Percentiles rank a stretch among this genome's conserved stretches.
These are phyloP conservation scores for Sitobion miscanthi DNA, from an alignment of 1,140 invertebrate species.

Conservation along the genomic window DNA sequence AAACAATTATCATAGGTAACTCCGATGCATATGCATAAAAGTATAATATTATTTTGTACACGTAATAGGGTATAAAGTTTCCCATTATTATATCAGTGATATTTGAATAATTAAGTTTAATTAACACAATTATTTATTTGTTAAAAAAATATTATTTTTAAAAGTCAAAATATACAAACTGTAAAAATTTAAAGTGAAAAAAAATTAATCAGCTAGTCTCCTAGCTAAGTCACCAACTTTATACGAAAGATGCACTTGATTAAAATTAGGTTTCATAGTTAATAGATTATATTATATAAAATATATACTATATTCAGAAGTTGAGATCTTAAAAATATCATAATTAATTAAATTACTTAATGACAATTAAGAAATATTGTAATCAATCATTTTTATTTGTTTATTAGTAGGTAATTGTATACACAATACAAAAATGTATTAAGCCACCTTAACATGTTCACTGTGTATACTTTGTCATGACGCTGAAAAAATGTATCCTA, in stretches of 20 bases:
- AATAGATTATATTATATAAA: not conserved
- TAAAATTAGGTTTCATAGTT: too few relatives aligned
- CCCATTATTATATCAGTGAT: not conserved
- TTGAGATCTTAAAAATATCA: not conserved
- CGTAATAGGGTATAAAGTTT: not conserved
- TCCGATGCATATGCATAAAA: not conserved
- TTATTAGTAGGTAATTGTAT: not conserved
- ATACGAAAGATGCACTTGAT: not conserved
- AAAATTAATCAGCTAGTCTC: not conserved
- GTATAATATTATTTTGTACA: not conserved
- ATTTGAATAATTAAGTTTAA: not conserved
- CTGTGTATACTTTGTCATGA: too few relatives aligned
- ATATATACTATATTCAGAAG: too few relatives aligned
- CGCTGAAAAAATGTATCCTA: too few relatives aligned
- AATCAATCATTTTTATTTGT: not conserved
- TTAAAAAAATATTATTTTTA: too few relatives aligned
- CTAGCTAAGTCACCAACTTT: too few relatives aligned
- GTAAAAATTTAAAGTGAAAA: not conserved
- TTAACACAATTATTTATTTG: not conserved
- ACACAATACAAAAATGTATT: not conserved
- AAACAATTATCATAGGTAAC: not conserved
- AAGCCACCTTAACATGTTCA: not conserved
- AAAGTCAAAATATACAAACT: too few relatives aligned
- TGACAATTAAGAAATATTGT: not conserved
- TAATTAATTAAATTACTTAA: not conserved